Evolutionary conservation across 2,888 invertebrate species (phyloP), one percentile per base, ranked within the genome.

Genomic region (Slavum lentiscoides): DNA sequence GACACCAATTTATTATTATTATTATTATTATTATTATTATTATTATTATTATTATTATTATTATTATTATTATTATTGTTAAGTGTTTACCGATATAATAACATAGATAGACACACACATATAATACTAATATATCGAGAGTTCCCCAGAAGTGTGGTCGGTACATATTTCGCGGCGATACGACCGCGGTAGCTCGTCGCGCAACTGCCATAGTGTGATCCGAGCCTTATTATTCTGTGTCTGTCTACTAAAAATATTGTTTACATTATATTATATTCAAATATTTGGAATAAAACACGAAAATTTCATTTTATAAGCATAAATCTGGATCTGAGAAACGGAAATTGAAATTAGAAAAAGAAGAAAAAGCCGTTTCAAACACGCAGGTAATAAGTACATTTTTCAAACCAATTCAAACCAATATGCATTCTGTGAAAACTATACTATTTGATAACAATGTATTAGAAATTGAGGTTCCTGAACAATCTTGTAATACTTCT

Each of bases 221-320:
- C 30, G 30, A 30, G 30, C 30, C 30, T 61, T 19, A 19, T 61
- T 21, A 61, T 61, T 61, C n/a, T 61, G 61, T 19, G 19, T 21
- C 6, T 61, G 61, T 4, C 61, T 61, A 61, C 61, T 19, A 17
- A 15, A 19, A 7, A 61, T 9, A 61, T 62, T 62, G 8, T 62
- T 62, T 62, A 23, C 21, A 62, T 62, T 62, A 23, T 30, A 30
- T 30, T 30, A 30, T 53, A 53, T 53, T 53, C 15, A 21, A 23
- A 62, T 21, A 23, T 62, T 23, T 62, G 5, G 62, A 23, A 64
- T 23, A 23, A 64, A 64, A 4, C 37, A 64, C 30, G 64, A 64
- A 64, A 64, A 64, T 64, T 4, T 64, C 6, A 64, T 64, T 64
- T 64, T 64, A 64, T 64, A 64, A 64, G 23, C 64, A 64, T 37